Evolutionary conservation across 2,113 vertebrate genomes (phyloP), one percentile per base, ranked within the genome.

Genomic region (Vulpes vulpes): DNA sequence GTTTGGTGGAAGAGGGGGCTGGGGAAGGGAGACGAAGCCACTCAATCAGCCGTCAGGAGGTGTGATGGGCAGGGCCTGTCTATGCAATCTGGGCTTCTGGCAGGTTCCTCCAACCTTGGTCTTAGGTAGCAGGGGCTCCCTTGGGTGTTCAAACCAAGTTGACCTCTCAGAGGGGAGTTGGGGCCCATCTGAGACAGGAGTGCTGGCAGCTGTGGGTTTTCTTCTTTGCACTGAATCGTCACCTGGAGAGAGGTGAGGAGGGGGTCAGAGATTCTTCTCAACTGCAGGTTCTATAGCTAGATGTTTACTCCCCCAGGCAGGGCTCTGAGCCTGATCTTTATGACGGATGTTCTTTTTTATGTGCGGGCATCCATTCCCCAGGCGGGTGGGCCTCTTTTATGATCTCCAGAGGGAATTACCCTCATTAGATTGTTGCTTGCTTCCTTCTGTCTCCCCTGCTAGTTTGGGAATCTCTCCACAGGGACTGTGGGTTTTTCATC

Each of bases 1-100:
- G 97, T 98, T 98, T 97, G 94, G 97, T 98, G 43, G 91, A 74
- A 60, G 53, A 73, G 3, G 96, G 23, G 78, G 19, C 89, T 89
- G 8, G 95, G 91, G 53, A 73, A 74, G 88, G 91, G 95, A 93
- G 97, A 30, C 64, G 0, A 59, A 9, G 1, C 9, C 0, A 5
- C 57, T 35, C 8, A 92, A 23, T 35, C 53, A 38, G 53, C 27
- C 38, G 14, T 49, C 16, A 23, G 35, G 49, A n/a, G 5, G 49
- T 87, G 59, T 76, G 9, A 20, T n/a, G 49, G 53, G 74, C 55
- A 53, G 59, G n/a, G 20, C 51, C 25, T 64, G 5, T 38, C 62
- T 35, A 15, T 23, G 11, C 3, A 8, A 5, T 14, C 80, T 78
- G 25, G 67, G 49, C 80, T 93, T 62, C 14, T 2, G 16, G 49